Evolutionary conservation across 2,888 invertebrate species (phyloP).

Genomic region (Oscheius sp.): DNA sequence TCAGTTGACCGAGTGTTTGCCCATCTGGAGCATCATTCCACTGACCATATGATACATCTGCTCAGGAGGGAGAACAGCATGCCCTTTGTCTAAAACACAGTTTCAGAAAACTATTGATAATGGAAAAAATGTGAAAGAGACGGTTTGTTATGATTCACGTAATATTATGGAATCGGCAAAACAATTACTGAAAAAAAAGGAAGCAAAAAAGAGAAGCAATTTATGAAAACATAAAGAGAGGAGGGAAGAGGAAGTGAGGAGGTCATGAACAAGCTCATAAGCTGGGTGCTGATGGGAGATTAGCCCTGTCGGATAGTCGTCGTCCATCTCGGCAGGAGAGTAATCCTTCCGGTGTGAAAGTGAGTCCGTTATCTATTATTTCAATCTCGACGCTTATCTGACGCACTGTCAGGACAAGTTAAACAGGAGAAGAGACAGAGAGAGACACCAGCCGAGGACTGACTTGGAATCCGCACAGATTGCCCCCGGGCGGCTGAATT

Average conservation of each 20-base stretch:
- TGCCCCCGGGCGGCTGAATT: slow-evolving; percentile 35
- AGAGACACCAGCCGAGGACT: background rate
- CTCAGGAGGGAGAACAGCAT: too few relatives aligned
- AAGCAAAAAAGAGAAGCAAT: background rate
- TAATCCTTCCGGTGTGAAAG: slow-evolving; percentile 23
- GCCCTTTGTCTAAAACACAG: too few relatives aligned
- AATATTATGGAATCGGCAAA: background rate
- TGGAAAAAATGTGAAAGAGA: too few relatives aligned
- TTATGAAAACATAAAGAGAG: background rate
- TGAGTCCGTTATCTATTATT: slow-evolving; percentile 21
- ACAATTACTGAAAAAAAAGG: background rate
- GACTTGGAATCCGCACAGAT: slow-evolving; percentile 36
- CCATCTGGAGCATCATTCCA: too few relatives aligned
- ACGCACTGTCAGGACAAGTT: slow-evolving; percentile 24
- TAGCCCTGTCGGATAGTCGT: slow-evolving; percentile 2
- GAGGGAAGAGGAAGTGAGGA: background rate
- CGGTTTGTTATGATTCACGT: too few relatives aligned
- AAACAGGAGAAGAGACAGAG: background rate
- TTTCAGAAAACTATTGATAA: too few relatives aligned
- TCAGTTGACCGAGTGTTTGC: too few relatives aligned
- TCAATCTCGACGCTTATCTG: slow-evolving; percentile 22
- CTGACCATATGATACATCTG: too few relatives aligned
- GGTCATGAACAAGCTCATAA: slow-evolving; percentile 8
- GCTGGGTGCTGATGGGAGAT: background rate
- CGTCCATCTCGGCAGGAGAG: slow-evolving; percentile 8